A percentile compares a stretch with the other conserved stretches of the same genome.
Conservation (phyloP, 2,113 vertebrate genomes). For the Prolemur simus region DNA sequence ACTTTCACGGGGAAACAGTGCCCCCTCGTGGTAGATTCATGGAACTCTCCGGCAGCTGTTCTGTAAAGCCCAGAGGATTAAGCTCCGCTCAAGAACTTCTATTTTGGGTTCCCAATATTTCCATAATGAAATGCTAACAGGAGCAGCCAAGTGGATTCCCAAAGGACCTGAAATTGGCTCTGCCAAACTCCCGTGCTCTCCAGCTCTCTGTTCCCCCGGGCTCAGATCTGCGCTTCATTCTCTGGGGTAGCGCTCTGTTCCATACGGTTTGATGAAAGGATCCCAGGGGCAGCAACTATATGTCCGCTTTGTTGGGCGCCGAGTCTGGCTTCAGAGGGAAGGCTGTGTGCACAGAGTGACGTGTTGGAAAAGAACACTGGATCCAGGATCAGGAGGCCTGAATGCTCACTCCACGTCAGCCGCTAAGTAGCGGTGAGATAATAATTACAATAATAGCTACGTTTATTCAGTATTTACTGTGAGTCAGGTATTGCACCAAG, state of each 20-base stretch:
- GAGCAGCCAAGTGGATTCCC: neutral
- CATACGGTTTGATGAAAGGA: neutral
- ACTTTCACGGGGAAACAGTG: neutral
- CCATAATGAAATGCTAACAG: neutral
- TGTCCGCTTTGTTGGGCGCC: neutral
- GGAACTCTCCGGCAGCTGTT: conserved; percentile 14
- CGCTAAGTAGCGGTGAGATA: neutral
- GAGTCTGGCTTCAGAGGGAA: neutral
- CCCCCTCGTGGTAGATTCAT: neutral
- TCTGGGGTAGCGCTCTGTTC: neutral
- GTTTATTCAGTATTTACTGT: neutral
- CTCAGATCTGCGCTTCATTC: neutral
- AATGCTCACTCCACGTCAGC: neutral
- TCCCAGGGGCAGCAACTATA: neutral
- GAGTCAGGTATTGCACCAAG: neutral
- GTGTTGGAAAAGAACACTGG: conserved; percentile 67
- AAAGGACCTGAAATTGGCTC: neutral
- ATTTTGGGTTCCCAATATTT: conserved; percentile 62
- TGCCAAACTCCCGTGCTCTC: neutral
- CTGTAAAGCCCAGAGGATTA: conserved; percentile 34
- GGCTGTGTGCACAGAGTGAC: conserved; percentile 42
- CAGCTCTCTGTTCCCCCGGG: neutral
- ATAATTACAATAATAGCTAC: conserved; percentile 30
- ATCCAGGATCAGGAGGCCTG: conserved; percentile 51
- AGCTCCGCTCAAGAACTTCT: conserved; percentile 30